These are phyloP conservation scores for Phalangium opilio DNA, from an alignment of 2,888 invertebrate genomes.

Conservation along the genomic window DNA sequence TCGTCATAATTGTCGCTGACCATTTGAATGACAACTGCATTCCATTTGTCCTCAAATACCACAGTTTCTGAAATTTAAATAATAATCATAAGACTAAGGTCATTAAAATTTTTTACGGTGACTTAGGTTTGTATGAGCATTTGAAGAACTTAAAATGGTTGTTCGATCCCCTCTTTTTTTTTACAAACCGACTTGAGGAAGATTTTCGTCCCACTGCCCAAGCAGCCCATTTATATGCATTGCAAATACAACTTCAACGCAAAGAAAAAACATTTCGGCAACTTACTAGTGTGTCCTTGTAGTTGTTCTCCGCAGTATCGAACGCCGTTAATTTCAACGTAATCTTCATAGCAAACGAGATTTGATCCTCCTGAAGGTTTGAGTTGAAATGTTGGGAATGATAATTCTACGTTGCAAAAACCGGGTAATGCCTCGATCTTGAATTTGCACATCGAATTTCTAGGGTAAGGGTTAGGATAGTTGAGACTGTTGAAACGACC, in stretches of 20 bases:
- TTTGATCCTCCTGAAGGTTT: slow-evolving; percentile 10
- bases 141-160: too few species aligned
- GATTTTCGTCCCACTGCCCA: too few species aligned
- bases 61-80: slow-evolving; percentile 18
- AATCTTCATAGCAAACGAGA: slow-evolving; percentile 19
- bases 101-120: too few species aligned
- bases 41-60: slow-evolving; percentile 15
- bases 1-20: slow-evolving; percentile 17
- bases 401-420: slow-evolving; percentile 20
- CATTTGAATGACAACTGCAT: slow-evolving; percentile 19
- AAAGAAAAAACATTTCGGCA: not conserved
- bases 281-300: slow-evolving; percentile 22
- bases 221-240: too few species aligned
- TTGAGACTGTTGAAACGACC: slow-evolving; percentile 20
- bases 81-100: too few species aligned
- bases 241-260: too few species aligned
- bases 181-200: too few species aligned
- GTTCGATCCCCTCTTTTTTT: too few species aligned
- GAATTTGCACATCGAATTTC: slow-evolving; percentile 19
- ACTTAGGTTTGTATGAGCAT: too few species aligned
- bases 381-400: slow-evolving; percentile 21
- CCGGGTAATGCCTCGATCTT: slow-evolving; percentile 18
- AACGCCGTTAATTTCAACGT: slow-evolving; percentile 21
- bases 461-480: slow-evolving; percentile 21
- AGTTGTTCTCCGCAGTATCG: slow-evolving; percentile 23